Conservation (phyloP, 2,888 invertebrate species). For the Tachina lurida region DNA sequence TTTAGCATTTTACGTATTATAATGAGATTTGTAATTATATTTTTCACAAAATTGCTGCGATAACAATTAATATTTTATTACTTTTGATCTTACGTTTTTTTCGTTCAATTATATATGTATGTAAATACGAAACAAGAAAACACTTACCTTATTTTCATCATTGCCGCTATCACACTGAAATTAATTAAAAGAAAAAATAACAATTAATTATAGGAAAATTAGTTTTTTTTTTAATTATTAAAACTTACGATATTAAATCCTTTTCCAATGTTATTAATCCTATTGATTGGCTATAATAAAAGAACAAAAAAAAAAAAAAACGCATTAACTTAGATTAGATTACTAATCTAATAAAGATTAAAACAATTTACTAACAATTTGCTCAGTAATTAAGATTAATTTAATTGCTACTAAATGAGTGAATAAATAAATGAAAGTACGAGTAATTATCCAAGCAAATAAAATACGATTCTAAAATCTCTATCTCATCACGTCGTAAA, state of each 20-base stretch:
- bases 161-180: conserved; percentile 97
- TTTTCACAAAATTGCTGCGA: neutral
- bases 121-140: conserved; percentile 8
- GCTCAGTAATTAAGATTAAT: conserved; percentile 50
- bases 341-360: conserved; percentile 32
- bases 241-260: conserved; percentile 94
- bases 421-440: conserved; percentile 17
- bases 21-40: too few relatives aligned
- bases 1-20: too few relatives aligned
- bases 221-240: conserved; percentile 17
- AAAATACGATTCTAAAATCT: conserved; percentile 16
- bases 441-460: conserved; percentile 24
- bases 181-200: conserved; percentile 83
- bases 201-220: conserved; percentile 21
- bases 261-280: conserved; percentile 96
- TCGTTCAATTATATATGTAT: conserved; percentile 19
- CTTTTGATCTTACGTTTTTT: conserved; percentile 66
- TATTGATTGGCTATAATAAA: conserved; percentile 90
- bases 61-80: conserved; percentile 2
- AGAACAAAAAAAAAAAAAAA: conserved; percentile 72
- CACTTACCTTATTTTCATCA: conserved; percentile 94
- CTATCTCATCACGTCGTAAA: neutral
- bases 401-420: conserved; percentile 45
- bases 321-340: conserved; percentile 39
- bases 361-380: conserved; percentile 20